Percentiles rank a stretch among this genome's conserved stretches.
These are phyloP conservation scores for Branchipolynoe longqiensis DNA, from an alignment of 2,888 invertebrate genomes.

Conservation along the genomic window DNA sequence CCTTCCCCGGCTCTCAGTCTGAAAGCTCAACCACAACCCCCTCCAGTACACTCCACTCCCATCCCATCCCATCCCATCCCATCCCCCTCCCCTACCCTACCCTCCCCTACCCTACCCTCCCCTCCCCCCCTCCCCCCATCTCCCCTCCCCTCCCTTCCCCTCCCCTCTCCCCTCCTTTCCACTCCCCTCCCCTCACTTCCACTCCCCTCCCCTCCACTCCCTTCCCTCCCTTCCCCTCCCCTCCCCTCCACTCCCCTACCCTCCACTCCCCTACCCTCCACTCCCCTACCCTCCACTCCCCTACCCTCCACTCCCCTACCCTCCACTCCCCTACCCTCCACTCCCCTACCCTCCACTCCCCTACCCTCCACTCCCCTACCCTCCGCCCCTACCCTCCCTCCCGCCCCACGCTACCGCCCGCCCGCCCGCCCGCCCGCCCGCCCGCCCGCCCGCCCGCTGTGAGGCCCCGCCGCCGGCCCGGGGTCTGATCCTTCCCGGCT, in stretches of 20 bases:
- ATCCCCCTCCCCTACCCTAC: conserved; percentile 54
- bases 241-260: not conserved
- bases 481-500: no score
- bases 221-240: not conserved
- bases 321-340: not conserved
- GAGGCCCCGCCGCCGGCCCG: not conserved
- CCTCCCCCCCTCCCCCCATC: not conserved
- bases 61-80: no score
- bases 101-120: conserved; percentile 19
- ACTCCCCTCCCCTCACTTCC: not conserved
- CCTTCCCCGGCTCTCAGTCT: no score
- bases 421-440: not conserved
- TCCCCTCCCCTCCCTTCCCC: not conserved
- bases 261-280: not conserved
- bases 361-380: no score
- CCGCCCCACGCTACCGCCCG: no score
- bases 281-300: not conserved
- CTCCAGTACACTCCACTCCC: no score
- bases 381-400: no score
- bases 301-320: no score
- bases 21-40: no score
- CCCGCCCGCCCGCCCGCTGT: not conserved
- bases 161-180: not conserved
- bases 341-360: no score
- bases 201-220: not conserved